Evolutionary conservation across 2,113 vertebrate genomes (phyloP).

Genomic region (Ariopsis seemanni): DNA sequence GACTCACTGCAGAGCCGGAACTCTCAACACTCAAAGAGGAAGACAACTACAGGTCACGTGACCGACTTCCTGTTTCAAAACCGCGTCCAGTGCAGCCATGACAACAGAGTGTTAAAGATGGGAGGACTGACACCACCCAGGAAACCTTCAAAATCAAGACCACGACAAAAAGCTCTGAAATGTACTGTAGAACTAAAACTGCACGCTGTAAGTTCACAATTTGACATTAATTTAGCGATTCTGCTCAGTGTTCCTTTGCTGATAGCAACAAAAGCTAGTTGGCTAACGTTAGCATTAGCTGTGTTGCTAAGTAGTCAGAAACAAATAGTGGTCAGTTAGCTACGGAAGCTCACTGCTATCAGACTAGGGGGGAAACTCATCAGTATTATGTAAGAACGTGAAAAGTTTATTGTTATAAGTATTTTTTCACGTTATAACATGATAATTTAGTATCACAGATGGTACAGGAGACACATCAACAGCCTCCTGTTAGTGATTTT

Average conservation of each 20-base stretch:
- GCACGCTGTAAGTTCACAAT: slow-evolving; percentile 65
- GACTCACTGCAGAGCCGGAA: neutral
- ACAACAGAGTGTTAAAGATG: slow-evolving; percentile 64
- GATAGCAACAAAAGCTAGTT: slow-evolving; percentile 25
- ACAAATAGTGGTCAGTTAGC: neutral
- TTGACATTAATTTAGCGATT: neutral
- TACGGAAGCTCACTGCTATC: too few relatives aligned
- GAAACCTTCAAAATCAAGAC: slow-evolving; percentile 30
- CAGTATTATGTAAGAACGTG: too few relatives aligned
- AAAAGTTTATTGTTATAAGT: too few relatives aligned
- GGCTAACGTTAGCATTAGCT: neutral
- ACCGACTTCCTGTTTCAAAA: slow-evolving; percentile 33
- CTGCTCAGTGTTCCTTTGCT: neutral
- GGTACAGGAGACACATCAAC: too few relatives aligned
- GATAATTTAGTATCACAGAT: too few relatives aligned
- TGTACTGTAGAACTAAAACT: slow-evolving; percentile 69
- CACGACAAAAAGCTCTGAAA: slow-evolving; percentile 62
- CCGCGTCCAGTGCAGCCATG: slow-evolving; percentile 59
- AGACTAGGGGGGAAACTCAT: too few relatives aligned
- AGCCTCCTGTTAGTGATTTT: too few relatives aligned
- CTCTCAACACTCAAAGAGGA: neutral
- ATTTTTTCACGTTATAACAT: too few relatives aligned
- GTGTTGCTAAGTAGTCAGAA: slow-evolving; percentile 8
- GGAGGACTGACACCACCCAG: slow-evolving; percentile 53
- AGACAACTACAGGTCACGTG: slow-evolving; percentile 56